Evolutionary conservation across 92 coral and sea anemone genomes (phyloP).

Genomic region (Anthopleura xanthogrammica): DNA sequence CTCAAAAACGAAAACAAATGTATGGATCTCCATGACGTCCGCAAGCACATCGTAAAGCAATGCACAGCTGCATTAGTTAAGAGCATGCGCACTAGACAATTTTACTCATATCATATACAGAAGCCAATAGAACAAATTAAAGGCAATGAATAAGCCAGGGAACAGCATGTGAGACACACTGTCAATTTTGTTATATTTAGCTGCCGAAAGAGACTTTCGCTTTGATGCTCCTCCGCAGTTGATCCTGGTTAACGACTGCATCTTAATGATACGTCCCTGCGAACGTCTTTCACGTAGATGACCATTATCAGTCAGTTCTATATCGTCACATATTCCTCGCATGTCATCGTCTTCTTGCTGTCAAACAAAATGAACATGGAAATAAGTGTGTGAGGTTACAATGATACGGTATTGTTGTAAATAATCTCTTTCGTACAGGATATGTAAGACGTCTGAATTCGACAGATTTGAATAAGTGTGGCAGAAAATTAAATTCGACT

Average conservation of each 20-base stretch:
- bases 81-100: not conserved
- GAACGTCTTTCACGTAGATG: constrained; percentile 28
- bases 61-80: not conserved
- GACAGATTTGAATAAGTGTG: too few relatives aligned
- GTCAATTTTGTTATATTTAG: constrained; percentile 36
- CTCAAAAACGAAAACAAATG: not conserved
- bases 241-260: constrained; percentile 16
- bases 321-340: constrained; percentile 20
- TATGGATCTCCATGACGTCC: not conserved
- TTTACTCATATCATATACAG: constrained; percentile 18
- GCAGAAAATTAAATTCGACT: too few relatives aligned
- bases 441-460: too few relatives aligned
- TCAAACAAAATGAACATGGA: too few relatives aligned
- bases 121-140: constrained; percentile 43
- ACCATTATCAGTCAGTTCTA: constrained; percentile 27
- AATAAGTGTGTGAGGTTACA: not conserved
- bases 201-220: not conserved
- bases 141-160: constrained; percentile 39
- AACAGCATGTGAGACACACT: constrained; percentile 44
- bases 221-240: constrained; percentile 3
- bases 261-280: not conserved
- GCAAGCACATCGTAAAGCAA: not conserved
- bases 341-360: not conserved
- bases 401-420: too few relatives aligned
- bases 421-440: too few relatives aligned